Evolutionary conservation across 1,140 invertebrate species (phyloP), one percentile per base, ranked within the genome.

Genomic region (Caenorhabditis inopinata): DNA sequence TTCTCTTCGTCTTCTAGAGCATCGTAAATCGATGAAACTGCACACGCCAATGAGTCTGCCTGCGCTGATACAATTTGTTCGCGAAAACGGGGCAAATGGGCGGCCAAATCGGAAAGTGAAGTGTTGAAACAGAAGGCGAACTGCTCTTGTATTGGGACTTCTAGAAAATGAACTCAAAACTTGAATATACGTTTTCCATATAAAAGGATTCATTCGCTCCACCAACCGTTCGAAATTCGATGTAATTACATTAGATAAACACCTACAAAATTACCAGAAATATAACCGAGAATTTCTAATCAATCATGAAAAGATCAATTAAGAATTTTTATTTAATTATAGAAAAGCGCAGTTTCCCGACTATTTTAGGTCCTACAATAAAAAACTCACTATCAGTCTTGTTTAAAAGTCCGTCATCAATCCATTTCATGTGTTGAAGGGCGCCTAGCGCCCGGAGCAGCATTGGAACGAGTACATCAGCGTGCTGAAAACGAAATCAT

Each of bases 91-190:
- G 83, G 83, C 42, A 78, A 83, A 25, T 86, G 83, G n/a, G 83
- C 83, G n/a, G 86, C 87, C 18, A 89, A 73, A 68, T 88, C 87
- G 21, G 84, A 85, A 1, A 88, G 79, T 18, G 82, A 77, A 7
- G 87, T 88, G 53, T 87, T 88, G 49, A 89, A 87, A 47, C 86
- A 86, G 49, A 88, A 88, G 4, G 82, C 78, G 49, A 88, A 88
- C 51, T 86, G 84, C 78, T 88, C 87, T 68, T 88, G 85, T 38
- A 87, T 87, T 11, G 87, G 82, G n/a, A 88, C 80, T 80, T 80
- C 87, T 88, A 49, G 62, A 85, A 83, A n/a, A n/a, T n/a, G n/a
- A n/a, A n/a, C n/a, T n/a, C n/a, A n/a, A n/a, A n/a, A n/a, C n/a
- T n/a, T n/a, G n/a, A n/a, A n/a, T n/a, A n/a, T n/a, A n/a, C n/a